phyloP scores from a whole-genome alignment of 2,797 vertebrate species.

The Siniperca scherzeri region DNA sequence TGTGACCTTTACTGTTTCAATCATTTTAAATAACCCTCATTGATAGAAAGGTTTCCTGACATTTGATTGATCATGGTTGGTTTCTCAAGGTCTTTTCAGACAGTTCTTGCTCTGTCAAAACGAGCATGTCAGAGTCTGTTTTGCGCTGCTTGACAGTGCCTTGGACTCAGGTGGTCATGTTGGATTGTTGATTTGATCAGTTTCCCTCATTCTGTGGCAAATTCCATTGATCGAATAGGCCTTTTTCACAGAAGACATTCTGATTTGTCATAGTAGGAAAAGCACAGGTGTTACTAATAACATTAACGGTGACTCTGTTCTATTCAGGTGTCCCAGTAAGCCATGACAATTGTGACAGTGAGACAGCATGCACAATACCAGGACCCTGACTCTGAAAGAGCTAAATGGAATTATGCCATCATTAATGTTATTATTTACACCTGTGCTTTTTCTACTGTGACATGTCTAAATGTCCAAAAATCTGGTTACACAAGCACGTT shows the following conservation, averaged over 20 bases:
- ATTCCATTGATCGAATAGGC: not conserved
- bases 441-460: not conserved
- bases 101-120: not conserved
- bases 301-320: not conserved
- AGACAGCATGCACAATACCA: not conserved
- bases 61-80: constrained; percentile 17
- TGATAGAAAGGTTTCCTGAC: constrained; percentile 11
- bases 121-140: not conserved
- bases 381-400: not conserved
- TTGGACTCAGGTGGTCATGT: not conserved
- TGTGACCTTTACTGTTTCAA: constrained; percentile 28
- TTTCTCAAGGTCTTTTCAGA: constrained; percentile 17
- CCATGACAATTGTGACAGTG: not conserved
- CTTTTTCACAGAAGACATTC: not conserved
- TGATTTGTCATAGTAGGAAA: not conserved
- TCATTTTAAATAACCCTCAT: constrained; percentile 17
- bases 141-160: not conserved
- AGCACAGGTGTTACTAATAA: not conserved
- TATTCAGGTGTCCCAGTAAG: not conserved
- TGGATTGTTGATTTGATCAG: not conserved
- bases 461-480: too few species aligned
- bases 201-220: not conserved
- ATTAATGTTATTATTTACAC: not conserved
- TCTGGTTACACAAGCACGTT: not conserved
- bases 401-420: not conserved